Percentiles rank a stretch among this genome's conserved stretches.
phyloP scores from a whole-genome alignment of 92 coral and sea anemone species.

The Phenganax subtilis region DNA sequence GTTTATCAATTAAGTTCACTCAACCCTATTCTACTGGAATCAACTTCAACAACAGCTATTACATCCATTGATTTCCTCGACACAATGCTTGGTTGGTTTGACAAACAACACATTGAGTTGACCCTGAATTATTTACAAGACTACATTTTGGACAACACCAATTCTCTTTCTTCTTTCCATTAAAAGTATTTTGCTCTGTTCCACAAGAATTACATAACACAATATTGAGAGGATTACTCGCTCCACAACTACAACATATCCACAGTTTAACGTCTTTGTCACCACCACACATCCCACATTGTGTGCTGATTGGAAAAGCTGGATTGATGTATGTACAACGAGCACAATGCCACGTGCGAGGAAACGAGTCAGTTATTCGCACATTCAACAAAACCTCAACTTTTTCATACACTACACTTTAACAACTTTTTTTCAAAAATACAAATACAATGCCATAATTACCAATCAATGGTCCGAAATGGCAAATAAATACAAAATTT shows the following conservation, averaged over 20 bases:
- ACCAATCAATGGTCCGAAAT: not conserved
- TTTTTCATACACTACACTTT: not conserved
- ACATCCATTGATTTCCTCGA: constrained; percentile 13
- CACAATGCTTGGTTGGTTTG: constrained; percentile 23
- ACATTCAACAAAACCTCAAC: not conserved
- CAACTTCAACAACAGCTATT: constrained; percentile 46
- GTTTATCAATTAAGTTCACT: too few species aligned
- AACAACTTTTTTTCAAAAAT: too few species aligned
- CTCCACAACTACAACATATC: constrained; percentile 62
- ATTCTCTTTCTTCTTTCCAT: constrained; percentile 26
- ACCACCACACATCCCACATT: constrained; percentile 35
- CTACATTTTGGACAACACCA: constrained; percentile 81
- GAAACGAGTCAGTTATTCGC: constrained; percentile 37
- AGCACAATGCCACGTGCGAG: constrained; percentile 30
- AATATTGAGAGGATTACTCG: constrained; percentile 51
- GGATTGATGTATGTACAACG: constrained; percentile 28
- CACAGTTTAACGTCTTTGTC: constrained; percentile 47
- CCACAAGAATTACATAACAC: constrained; percentile 67
- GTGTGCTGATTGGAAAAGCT: not conserved
- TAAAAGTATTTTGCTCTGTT: constrained; percentile 42
- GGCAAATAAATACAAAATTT: not conserved
- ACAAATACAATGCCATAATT: not conserved
- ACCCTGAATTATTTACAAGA: constrained; percentile 48
- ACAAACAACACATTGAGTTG: constrained; percentile 61
- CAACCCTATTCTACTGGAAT: constrained; percentile 55